phyloP scores from a whole-genome alignment of 2,113 vertebrate genomes.

The Apteryx mantelli region DNA sequence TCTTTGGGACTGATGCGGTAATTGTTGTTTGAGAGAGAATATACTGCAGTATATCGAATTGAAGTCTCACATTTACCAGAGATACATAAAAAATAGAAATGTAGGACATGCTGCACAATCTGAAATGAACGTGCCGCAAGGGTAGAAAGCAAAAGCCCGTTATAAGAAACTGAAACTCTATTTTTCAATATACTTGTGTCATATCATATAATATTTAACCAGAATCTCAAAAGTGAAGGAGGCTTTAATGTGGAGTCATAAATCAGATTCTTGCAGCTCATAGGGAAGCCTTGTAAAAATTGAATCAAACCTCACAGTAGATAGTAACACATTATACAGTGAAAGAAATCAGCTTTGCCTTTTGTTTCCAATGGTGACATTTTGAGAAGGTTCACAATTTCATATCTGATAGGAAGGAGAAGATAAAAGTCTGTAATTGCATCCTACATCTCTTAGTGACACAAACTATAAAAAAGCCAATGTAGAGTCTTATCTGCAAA shows the following conservation, averaged over 20 bases:
- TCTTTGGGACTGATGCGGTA: constrained; percentile 11
- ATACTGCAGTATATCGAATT: constrained; percentile 17
- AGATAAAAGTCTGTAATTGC: neutral
- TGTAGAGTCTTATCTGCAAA: neutral
- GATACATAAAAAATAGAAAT: constrained; percentile 25
- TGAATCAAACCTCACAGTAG: constrained; percentile 16
- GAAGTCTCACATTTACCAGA: constrained; percentile 32
- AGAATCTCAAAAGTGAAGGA: constrained; percentile 50
- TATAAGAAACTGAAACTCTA: constrained; percentile 36
- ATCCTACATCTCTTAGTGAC: neutral
- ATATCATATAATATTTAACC: constrained; percentile 65
- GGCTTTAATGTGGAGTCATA: constrained; percentile 45
- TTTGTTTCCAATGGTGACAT: constrained; percentile 35
- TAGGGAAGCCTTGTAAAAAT: constrained; percentile 41
- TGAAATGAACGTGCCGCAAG: neutral
- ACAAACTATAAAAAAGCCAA: neutral
- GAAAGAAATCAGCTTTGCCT: neutral
- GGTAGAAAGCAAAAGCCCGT: neutral
- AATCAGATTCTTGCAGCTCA: constrained; percentile 51
- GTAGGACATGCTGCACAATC: neutral
- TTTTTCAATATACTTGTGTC: constrained; percentile 62
- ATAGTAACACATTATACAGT: neutral
- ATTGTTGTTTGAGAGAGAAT: constrained; percentile 50
- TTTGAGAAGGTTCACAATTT: constrained; percentile 27
- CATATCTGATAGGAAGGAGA: neutral